A percentile compares a stretch with the other conserved stretches of the same genome.
Evolutionary conservation across 2,113 vertebrate species (phyloP).

Genomic region (Forbesichthys papilliferus): DNA sequence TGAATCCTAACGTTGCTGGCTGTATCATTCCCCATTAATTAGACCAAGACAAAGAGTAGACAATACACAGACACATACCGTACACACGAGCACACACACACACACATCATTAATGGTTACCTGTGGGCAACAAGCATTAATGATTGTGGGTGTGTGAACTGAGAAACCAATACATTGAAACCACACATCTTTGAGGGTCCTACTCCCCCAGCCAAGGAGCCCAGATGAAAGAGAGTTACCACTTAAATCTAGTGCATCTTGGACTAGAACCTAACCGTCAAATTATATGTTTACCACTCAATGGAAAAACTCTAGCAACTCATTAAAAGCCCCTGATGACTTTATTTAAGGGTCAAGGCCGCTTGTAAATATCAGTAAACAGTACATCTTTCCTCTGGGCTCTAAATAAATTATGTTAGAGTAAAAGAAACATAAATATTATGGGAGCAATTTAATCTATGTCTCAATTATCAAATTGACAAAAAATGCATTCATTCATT

Average conservation of each 20-base stretch:
- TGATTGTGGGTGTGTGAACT: conserved; percentile 68
- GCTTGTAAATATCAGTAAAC: conserved; percentile 7
- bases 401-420: conserved; percentile 57
- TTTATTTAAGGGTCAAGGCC: neutral
- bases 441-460: conserved; percentile 75
- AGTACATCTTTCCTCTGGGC: conserved; percentile 75
- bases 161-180: conserved; percentile 62
- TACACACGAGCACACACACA: conserved; percentile 45
- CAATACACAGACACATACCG: conserved; percentile 27
- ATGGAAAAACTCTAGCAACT: too few relatives aligned
- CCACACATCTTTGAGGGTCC: conserved; percentile 52
- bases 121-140: conserved; percentile 79
- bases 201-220: conserved; percentile 59
- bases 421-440: conserved; percentile 56
- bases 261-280: neutral
- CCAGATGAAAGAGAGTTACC: conserved; percentile 68
- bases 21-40: conserved; percentile 87
- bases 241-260: neutral
- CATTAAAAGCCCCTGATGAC: too few relatives aligned
- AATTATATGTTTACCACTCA: neutral
- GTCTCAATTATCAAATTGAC: conserved; percentile 45
- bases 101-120: conserved; percentile 78
- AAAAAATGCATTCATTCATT: conserved; percentile 26
- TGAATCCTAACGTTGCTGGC: conserved; percentile 34
- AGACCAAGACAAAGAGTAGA: conserved; percentile 69